Evolutionary conservation across 2,797 vertebrate species (phyloP).

Genomic region (Lagocephalus sceleratus): DNA sequence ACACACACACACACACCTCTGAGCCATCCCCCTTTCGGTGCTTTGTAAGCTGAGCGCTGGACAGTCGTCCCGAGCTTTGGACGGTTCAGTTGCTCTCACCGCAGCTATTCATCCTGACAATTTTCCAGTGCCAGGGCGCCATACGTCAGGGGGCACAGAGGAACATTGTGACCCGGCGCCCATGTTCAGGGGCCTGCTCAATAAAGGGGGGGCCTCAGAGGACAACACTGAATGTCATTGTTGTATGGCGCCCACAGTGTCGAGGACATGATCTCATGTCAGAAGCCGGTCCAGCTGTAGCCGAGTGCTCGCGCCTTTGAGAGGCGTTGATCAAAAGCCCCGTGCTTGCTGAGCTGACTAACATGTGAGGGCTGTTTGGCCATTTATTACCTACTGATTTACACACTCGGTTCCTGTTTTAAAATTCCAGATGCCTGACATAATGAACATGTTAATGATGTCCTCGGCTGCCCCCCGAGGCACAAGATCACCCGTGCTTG

Average conservation of each 20-base stretch:
- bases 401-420: conserved; percentile 7
- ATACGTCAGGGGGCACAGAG: conserved; percentile 64
- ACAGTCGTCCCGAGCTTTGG: conserved; percentile 35
- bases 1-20: conserved; percentile 39
- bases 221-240: conserved; percentile 66
- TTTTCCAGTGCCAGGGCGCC: conserved; percentile 59
- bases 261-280: conserved; percentile 51
- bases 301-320: conserved; percentile 30
- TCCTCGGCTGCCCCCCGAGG: too few species aligned
- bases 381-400: conserved; percentile 5
- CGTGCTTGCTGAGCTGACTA: not conserved
- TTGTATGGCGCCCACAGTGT: conserved; percentile 41
- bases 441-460: conserved; percentile 14
- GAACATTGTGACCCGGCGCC: conserved; percentile 60
- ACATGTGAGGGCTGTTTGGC: conserved; percentile 2
- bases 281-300: conserved; percentile 61
- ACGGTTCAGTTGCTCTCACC: conserved; percentile 42
- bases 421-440: conserved; percentile 11
- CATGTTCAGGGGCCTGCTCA: conserved; percentile 52
- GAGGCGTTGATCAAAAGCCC: conserved; percentile 18
- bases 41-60: conserved; percentile 30
- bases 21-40: conserved; percentile 19
- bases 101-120: conserved; percentile 24
- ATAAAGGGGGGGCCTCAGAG: conserved; percentile 43
- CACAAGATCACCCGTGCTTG: conserved; percentile 23